Evolutionary conservation across 2,113 vertebrate genomes (phyloP).

Genomic region (Panthera leo): DNA sequence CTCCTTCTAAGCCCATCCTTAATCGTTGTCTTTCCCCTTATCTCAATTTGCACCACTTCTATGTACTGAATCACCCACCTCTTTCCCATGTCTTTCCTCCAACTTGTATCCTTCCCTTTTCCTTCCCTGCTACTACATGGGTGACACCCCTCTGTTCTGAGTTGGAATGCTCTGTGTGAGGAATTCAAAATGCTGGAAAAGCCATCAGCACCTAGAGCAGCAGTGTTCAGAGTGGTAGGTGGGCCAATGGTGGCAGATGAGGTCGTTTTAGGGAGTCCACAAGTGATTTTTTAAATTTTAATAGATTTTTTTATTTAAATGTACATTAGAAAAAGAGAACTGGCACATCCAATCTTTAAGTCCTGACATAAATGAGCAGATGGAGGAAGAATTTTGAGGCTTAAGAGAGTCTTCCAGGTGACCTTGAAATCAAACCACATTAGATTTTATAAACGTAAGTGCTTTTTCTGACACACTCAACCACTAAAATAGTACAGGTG

Average conservation of each 20-base stretch:
- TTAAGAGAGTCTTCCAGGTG: neutral
- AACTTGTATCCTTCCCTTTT: neutral
- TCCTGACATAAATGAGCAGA: conserved; percentile 14
- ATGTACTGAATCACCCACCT: neutral
- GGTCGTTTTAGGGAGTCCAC: neutral
- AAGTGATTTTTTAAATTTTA: conserved; percentile 25
- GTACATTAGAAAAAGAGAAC: neutral
- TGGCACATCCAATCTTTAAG: conserved; percentile 6
- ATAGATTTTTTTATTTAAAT: neutral
- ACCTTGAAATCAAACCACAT: conserved; percentile 45
- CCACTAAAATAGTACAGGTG: neutral
- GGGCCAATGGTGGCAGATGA: neutral
- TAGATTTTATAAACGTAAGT: conserved; percentile 29
- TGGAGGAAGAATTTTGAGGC: conserved; percentile 21
- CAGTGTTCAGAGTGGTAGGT: neutral
- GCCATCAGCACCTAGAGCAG: neutral
- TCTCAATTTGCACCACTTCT: neutral
- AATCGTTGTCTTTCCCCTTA: neutral
- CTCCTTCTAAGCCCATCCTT: neutral
- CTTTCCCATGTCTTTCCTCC: neutral
- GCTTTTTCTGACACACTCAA: conserved; percentile 27
- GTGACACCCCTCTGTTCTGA: neutral
- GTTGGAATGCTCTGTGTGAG: neutral
- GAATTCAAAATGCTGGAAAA: neutral
- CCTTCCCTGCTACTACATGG: neutral